Base-by-base conservation (phyloP, 2,888 invertebrate genomes). In the Clitarchus hookeri region DNA sequence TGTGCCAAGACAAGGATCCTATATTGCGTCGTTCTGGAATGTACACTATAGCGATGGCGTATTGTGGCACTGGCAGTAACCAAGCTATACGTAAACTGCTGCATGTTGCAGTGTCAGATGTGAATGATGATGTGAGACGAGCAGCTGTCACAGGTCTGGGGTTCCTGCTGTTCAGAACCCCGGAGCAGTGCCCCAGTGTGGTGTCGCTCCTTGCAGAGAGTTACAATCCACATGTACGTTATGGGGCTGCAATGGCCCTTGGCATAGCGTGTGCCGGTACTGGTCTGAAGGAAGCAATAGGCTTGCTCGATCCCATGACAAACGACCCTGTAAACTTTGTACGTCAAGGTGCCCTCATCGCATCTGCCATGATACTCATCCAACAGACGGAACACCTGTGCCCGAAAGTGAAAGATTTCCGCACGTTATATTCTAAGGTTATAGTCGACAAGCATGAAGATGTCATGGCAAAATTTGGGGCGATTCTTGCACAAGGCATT, bases 241-340 rank as follows among this genome's bases (percentile, higher is more conserved):
- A 99, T 27, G 99, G 99, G 23, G 99, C 99, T 16, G 99, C 99
- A 12, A 98, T 99, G 98, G 99, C 99, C 6, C 92, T 99, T 87
- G 99, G 99, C 87, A 99, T 99, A 89, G 99, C 99, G 0, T 99
- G 99, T 91, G 99, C 99, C 82, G 99, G 99, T 19, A 98, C 98
- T 12, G 99, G 99, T n/a, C 94, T 98, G 86, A 94, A 94, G 91
- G 99, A 99, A 92, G 99, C 99, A 0, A 97, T 99, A 87, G 96
- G 96, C 48, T 94, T 99, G 8, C 92, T 99, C 86, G 99, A 99
- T 91, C 99, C 99, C 0, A 97, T 99, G 97, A 97, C 98, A 53
- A 98, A 99, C 92, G 99, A 99, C 91, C 98, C 99, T 0, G 99
- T 99, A 16, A 99, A 99, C 91, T 99, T 99, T 91, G 99, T 99